These are phyloP conservation scores for Drosophila mimica DNA, from an alignment of 2,888 invertebrate genomes.

Conservation along the genomic window DNA sequence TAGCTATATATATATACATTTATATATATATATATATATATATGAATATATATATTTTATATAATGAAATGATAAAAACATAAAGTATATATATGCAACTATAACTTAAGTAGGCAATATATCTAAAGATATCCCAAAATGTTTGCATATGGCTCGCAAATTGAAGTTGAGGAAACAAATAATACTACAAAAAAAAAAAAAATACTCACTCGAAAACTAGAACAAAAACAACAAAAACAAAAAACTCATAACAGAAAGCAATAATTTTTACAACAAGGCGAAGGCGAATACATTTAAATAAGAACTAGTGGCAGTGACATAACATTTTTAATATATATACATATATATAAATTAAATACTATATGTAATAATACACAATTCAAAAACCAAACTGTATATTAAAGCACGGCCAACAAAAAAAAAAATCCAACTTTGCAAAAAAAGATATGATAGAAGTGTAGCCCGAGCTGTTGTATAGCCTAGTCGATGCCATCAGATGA, in stretches of 20 bases:
- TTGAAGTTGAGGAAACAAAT: constrained; percentile 57
- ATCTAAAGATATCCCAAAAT: constrained; percentile 62
- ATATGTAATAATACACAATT: constrained; percentile 16
- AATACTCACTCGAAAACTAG: constrained; percentile 25
- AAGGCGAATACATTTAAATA: constrained; percentile 49
- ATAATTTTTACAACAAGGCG: constrained; percentile 72
- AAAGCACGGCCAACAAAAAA: constrained; percentile 48
- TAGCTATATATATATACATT: constrained; percentile 59
- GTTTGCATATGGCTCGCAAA: constrained; percentile 78
- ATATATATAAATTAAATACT: constrained; percentile 27
- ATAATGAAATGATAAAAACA: constrained; percentile 49
- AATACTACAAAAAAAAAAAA: constrained; percentile 21
- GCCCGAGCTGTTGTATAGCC: constrained; percentile 36
- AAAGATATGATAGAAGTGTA: constrained; percentile 7
- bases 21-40: constrained; percentile 40
- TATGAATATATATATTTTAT: constrained; percentile 70
- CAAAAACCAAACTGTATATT: constrained; percentile 45
- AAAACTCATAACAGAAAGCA: constrained; percentile 60
- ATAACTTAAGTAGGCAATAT: constrained; percentile 62
- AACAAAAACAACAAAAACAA: constrained; percentile 3
- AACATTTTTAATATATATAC: constrained; percentile 58
- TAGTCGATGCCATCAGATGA: constrained; percentile 53
- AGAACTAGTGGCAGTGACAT: constrained; percentile 75
- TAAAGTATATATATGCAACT: constrained; percentile 62
- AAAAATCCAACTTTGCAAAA: constrained; percentile 6